A percentile compares a stretch with the other conserved stretches of the same genome.
These are phyloP conservation scores for Nemotelus pantherinus DNA, from an alignment of 2,888 invertebrate species.

Conservation along the genomic window DNA sequence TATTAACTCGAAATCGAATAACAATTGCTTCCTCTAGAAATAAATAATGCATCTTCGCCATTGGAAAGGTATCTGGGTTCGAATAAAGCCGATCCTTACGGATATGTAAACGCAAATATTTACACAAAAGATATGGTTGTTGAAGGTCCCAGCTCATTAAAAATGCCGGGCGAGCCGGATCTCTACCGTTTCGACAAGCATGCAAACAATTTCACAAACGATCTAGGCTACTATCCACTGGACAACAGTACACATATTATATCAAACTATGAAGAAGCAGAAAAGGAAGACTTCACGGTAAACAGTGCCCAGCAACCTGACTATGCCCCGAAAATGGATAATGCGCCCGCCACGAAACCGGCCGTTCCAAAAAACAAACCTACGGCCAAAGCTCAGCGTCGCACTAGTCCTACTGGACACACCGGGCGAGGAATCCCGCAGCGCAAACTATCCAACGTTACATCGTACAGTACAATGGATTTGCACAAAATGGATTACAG, in stretches of 20 bases:
- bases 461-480: constrained; percentile 64
- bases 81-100: constrained; percentile 40
- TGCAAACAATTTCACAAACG: constrained; percentile 55
- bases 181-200: constrained; percentile 57
- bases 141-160: constrained; percentile 59
- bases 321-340: constrained; percentile 59
- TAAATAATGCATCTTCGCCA: constrained; percentile 40
- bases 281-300: constrained; percentile 64
- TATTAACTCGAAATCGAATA: not conserved
- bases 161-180: constrained; percentile 60
- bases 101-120: constrained; percentile 32
- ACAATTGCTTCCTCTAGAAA: not conserved
- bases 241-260: constrained; percentile 62
- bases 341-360: constrained; percentile 42
- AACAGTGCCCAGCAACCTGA: constrained; percentile 58
- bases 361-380: constrained; percentile 40
- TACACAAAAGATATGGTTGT: constrained; percentile 15
- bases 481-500: constrained; percentile 64
- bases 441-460: constrained; percentile 59
- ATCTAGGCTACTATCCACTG: constrained; percentile 55
- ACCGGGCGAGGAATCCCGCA: constrained; percentile 49
- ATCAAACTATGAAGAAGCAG: constrained; percentile 62
- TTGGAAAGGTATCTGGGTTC: constrained; percentile 46
- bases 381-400: constrained; percentile 42
- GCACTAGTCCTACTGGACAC: constrained; percentile 25